Percentiles rank a stretch among this genome's conserved stretches.
Conservation (phyloP, 2,113 vertebrate species). For the Hypocryptadius cinnamomeus region DNA sequence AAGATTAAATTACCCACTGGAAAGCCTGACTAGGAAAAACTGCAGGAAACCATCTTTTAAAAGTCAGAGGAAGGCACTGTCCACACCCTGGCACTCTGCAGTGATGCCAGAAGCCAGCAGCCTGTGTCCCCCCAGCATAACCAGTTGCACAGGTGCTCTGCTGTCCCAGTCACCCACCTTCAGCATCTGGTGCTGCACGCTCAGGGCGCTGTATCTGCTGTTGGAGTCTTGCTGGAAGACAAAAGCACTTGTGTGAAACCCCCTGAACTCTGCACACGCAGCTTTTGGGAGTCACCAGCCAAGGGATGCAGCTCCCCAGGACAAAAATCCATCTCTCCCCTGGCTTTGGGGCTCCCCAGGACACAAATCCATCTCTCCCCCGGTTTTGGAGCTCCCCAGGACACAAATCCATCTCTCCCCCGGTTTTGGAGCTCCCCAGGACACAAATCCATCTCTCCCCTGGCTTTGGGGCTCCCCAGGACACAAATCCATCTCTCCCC, state of each 20-base stretch:
- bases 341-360: not conserved
- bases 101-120: not conserved
- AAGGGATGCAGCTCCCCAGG: not conserved
- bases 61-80: not conserved
- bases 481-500: not conserved
- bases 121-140: accelerated
- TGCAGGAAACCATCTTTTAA: not conserved
- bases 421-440: not conserved
- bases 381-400: not conserved
- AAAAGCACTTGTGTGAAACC: not conserved
- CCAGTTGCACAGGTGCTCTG: not conserved
- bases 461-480: not conserved
- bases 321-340: not conserved
- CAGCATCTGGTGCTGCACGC: constrained; percentile 93
- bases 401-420: not conserved
- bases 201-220: constrained; percentile 82
- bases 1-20: not conserved
- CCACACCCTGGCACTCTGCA: not conserved
- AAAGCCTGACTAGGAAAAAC: not conserved
- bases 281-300: not conserved
- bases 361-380: not conserved
- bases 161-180: constrained; percentile 75
- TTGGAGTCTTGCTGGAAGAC: constrained; percentile 87
- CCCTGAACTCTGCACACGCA: not conserved
- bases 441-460: not conserved